A percentile compares a stretch with the other conserved stretches of the same genome.
phyloP scores from a whole-genome alignment of 2,113 vertebrate species.

The Syrrhaptes paradoxus region DNA sequence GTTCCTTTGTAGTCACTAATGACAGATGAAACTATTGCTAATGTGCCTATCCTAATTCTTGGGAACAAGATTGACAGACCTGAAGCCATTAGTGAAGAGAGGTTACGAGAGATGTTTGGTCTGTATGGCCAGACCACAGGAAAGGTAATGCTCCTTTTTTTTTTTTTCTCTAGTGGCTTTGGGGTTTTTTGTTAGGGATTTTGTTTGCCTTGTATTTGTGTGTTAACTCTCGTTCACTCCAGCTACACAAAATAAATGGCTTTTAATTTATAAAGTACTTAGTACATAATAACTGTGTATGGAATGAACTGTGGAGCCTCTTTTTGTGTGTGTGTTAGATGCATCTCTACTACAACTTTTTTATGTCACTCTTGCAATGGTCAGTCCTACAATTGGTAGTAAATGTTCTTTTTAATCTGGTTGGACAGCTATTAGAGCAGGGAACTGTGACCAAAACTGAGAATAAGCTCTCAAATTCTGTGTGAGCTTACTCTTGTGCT shows the following conservation, averaged over 20 bases:
- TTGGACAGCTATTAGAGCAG: neutral
- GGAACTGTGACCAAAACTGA: neutral
- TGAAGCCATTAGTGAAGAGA: slow-evolving; percentile 96
- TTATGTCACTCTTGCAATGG: neutral
- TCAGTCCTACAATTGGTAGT: neutral
- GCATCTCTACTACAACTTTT: neutral
- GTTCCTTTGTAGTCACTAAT: slow-evolving; percentile 85
- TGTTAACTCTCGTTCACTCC: neutral
- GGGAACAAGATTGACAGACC: slow-evolving; percentile 98
- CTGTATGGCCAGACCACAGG: slow-evolving; percentile 96
- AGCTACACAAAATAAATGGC: neutral
- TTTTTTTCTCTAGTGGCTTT: neutral
- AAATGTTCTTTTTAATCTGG: neutral
- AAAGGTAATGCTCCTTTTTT: slow-evolving; percentile 80
- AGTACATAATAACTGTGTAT: neutral
- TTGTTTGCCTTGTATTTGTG: neutral
- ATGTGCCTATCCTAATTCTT: slow-evolving; percentile 96
- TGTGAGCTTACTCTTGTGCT: neutral
- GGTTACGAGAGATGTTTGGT: slow-evolving; percentile 88
- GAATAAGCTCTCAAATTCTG: neutral
- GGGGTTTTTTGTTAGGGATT: neutral
- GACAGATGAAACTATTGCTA: slow-evolving; percentile 97
- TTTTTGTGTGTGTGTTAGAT: neutral
- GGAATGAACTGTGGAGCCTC: neutral
- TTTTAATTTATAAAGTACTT: neutral